Percentiles rank a stretch among this genome's conserved stretches.
phyloP scores from a whole-genome alignment of 2,113 vertebrate genomes.

The Edolisoma coerulescens region DNA sequence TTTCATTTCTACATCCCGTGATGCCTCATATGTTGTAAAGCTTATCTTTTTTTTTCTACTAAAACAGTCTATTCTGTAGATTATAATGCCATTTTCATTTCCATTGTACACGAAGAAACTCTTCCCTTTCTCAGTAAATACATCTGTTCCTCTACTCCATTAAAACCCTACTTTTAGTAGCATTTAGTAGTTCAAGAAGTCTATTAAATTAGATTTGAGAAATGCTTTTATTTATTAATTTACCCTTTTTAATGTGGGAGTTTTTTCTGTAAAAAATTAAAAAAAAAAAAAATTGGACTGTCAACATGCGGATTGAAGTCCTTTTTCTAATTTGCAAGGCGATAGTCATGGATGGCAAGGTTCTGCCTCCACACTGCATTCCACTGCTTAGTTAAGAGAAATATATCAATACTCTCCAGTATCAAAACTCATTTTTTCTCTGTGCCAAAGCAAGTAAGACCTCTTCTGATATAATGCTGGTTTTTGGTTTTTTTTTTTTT shows the following conservation, averaged over 20 bases:
- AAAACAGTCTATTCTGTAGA: neutral
- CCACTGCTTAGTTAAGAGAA: neutral
- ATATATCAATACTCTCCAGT: no score
- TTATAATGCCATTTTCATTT: neutral
- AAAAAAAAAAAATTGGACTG: fast-evolving
- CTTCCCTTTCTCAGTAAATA: neutral
- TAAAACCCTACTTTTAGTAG: neutral
- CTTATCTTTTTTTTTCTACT: neutral
- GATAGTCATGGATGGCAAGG: neutral
- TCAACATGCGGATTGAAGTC: neutral
- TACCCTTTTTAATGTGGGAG: fast-evolving
- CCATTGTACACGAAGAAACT: neutral
- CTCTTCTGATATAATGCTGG: neutral
- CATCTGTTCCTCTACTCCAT: neutral
- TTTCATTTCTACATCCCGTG: neutral
- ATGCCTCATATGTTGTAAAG: neutral
- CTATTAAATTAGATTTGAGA: neutral
- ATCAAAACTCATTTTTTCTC: neutral
- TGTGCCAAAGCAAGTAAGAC: neutral
- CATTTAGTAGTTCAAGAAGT: neutral
- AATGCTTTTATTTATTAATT: neutral
- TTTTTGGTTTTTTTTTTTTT: neutral
- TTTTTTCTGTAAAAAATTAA: neutral
- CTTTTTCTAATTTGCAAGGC: neutral
- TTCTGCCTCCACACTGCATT: neutral